A percentile compares a stretch with the other conserved stretches of the same genome.
phyloP scores from a whole-genome alignment of 1,140 invertebrate species.

The Psilanteris sp. region DNA sequence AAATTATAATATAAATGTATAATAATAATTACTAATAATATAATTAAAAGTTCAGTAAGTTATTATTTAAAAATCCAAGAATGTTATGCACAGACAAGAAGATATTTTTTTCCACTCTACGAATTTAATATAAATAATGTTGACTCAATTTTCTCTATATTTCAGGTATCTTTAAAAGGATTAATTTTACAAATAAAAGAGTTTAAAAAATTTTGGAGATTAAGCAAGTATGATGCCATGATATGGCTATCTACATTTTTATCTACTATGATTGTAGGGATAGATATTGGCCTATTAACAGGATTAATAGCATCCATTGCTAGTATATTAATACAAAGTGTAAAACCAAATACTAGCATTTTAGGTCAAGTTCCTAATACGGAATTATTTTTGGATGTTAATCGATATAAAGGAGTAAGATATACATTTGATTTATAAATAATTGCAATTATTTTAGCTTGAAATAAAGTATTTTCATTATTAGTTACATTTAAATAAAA shows the following conservation, averaged over 20 bases:
- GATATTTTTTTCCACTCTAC: too few species aligned
- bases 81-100: too few species aligned
- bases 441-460: too few species aligned
- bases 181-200: slow-evolving; percentile 86
- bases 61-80: too few species aligned
- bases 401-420: slow-evolving; percentile 82
- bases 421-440: too few species aligned
- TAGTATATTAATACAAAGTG: slow-evolving; percentile 82
- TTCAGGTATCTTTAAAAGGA: slow-evolving; percentile 85
- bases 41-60: too few species aligned
- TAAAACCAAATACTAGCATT: slow-evolving; percentile 79
- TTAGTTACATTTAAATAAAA: too few species aligned
- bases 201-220: slow-evolving; percentile 83
- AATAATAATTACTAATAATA: too few species aligned
- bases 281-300: slow-evolving; percentile 86
- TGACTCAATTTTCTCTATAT: neutral
- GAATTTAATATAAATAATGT: too few species aligned
- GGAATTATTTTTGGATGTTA: slow-evolving; percentile 84
- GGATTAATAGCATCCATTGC: slow-evolving; percentile 85
- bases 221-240: slow-evolving; percentile 85
- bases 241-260: slow-evolving; percentile 88
- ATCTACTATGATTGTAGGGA: slow-evolving; percentile 85
- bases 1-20: too few species aligned
- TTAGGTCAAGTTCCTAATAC: slow-evolving; percentile 83
- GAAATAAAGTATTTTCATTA: too few species aligned